Conservation (phyloP, 2,888 invertebrate species). For the Zonitis immaculata region DNA sequence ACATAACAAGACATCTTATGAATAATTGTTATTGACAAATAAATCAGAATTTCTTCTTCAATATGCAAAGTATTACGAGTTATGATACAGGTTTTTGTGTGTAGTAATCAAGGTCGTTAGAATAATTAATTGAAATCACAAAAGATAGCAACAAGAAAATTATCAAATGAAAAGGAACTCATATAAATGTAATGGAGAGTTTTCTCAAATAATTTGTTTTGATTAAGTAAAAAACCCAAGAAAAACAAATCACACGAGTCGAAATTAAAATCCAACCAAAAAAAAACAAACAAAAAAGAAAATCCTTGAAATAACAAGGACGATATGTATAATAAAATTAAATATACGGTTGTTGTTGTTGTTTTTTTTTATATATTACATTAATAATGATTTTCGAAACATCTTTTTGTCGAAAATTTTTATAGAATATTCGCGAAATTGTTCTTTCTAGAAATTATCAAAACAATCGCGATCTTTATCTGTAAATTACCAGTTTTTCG, state of each 20-base stretch:
- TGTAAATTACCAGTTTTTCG: too few relatives aligned
- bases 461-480: too few relatives aligned
- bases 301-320: neutral
- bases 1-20: neutral
- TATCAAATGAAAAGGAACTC: slow-evolving; percentile 7
- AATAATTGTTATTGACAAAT: neutral
- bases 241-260: neutral
- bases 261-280: neutral
- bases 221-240: neutral
- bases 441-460: too few relatives aligned
- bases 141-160: slow-evolving; percentile 4
- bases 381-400: too few relatives aligned
- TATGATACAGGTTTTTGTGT: slow-evolving; percentile 11
- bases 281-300: neutral
- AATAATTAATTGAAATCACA: slow-evolving; percentile 18
- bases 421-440: too few relatives aligned
- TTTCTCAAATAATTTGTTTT: slow-evolving; percentile 2
- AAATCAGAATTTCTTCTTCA: slow-evolving; percentile 8
- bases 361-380: too few relatives aligned
- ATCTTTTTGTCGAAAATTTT: too few relatives aligned
- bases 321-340: neutral
- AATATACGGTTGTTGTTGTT: too few relatives aligned
- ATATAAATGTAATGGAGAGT: slow-evolving; percentile 12
- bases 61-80: slow-evolving; percentile 9
- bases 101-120: slow-evolving; percentile 17